phyloP scores from a whole-genome alignment of 64 coral and sea anemone genomes.

The Cladopsammia gracilis region DNA sequence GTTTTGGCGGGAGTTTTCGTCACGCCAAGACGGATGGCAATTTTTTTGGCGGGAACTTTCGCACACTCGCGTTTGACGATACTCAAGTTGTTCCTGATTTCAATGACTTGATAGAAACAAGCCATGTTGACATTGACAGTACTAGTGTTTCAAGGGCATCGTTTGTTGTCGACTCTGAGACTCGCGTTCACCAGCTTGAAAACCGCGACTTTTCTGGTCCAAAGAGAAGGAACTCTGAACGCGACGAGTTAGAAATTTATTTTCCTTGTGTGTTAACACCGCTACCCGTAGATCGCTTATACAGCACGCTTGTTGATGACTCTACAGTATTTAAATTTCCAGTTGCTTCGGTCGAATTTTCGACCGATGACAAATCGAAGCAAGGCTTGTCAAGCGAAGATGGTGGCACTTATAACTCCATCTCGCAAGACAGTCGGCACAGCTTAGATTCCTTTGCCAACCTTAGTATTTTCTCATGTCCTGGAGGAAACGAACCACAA shows the following conservation, averaged over 20 bases:
- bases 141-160: background rate
- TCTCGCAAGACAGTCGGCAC: background rate
- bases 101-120: constrained; percentile 18
- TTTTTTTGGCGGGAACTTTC: constrained; percentile 31
- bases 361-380: background rate
- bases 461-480: background rate
- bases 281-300: constrained; percentile 24
- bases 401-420: background rate
- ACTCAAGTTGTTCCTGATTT: constrained; percentile 40
- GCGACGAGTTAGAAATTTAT: constrained; percentile 43
- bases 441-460: constrained; percentile 47
- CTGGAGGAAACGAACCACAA: background rate
- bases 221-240: constrained; percentile 22
- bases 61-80: background rate
- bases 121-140: background rate
- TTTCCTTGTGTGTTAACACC: constrained; percentile 40
- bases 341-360: background rate
- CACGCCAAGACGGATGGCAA: constrained; percentile 23
- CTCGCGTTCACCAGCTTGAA: background rate
- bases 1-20: constrained; percentile 49
- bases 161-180: background rate
- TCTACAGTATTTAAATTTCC: constrained; percentile 21
- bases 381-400: background rate
- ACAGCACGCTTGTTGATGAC: constrained; percentile 29
- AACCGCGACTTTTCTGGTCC: background rate